A percentile compares a stretch with the other conserved stretches of the same genome.
Conservation (phyloP, 2,888 invertebrate genomes). For the Chrysomela aeneicollis region DNA sequence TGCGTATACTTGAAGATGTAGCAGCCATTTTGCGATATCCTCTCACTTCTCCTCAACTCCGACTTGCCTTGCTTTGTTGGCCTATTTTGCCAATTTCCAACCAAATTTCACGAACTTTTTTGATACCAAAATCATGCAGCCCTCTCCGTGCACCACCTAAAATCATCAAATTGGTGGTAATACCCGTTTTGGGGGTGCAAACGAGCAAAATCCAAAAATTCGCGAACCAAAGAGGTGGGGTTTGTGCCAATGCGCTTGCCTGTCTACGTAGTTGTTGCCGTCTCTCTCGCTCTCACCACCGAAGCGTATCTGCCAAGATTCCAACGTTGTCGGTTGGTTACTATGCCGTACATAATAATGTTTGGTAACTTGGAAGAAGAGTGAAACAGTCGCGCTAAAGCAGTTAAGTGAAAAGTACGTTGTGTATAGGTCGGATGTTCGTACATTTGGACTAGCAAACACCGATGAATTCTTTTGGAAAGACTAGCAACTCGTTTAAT, state of each 20-base stretch:
- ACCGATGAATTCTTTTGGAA: neutral
- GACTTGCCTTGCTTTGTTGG: constrained; percentile 52
- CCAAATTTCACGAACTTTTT: constrained; percentile 50
- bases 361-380: constrained; percentile 36
- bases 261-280: constrained; percentile 48
- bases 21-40: constrained; percentile 59
- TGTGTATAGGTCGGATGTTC: constrained; percentile 34
- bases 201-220: constrained; percentile 39
- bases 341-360: constrained; percentile 46
- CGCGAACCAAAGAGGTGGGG: constrained; percentile 41
- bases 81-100: constrained; percentile 47
- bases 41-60: constrained; percentile 52
- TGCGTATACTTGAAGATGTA: constrained; percentile 46
- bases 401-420: constrained; percentile 32
- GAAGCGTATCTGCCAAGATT: constrained; percentile 35
- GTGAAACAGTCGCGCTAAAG: constrained; percentile 35
- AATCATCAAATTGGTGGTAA: constrained; percentile 31
- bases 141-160: constrained; percentile 10
- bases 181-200: constrained; percentile 35
- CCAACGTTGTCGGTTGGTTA: constrained; percentile 52
- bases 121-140: constrained; percentile 39
- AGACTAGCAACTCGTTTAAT: neutral
- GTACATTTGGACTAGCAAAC: constrained; percentile 36
- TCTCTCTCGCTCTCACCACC: constrained; percentile 43
- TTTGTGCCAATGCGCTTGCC: constrained; percentile 48